Percentiles rank a stretch among this genome's conserved stretches.
Conservation (phyloP, 2,797 vertebrate genomes). For the Siniperca undulata region DNA sequence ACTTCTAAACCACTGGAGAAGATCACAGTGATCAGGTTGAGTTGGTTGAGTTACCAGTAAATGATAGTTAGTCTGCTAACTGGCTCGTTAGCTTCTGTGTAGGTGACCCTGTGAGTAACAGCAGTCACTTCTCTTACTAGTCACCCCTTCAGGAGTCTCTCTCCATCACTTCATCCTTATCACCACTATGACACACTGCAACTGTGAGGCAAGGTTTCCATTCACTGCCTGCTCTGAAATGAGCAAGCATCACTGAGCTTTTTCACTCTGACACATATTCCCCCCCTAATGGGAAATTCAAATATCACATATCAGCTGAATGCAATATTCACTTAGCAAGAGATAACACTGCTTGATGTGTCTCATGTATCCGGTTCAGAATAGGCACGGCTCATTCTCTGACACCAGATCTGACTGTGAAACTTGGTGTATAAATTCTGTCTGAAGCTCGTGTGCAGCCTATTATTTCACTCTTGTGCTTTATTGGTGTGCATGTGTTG, state of each 20-base stretch:
- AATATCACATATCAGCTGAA: slow-evolving; percentile 82
- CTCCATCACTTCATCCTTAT: slow-evolving; percentile 78
- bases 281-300: slow-evolving; percentile 82
- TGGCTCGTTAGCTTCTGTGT: slow-evolving; percentile 54
- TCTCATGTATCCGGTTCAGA: slow-evolving; percentile 74
- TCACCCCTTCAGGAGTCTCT: slow-evolving; percentile 41
- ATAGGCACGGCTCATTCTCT: slow-evolving; percentile 61
- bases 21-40: slow-evolving; percentile 59
- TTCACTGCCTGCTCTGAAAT: slow-evolving; percentile 69
- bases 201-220: slow-evolving; percentile 66
- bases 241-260: slow-evolving; percentile 69
- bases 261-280: slow-evolving; percentile 68
- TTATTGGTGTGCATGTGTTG: slow-evolving; percentile 64
- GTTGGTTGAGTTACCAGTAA: slow-evolving; percentile 61
- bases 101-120: slow-evolving; percentile 79
- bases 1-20: slow-evolving; percentile 39
- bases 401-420: slow-evolving; percentile 69
- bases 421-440: slow-evolving; percentile 69
- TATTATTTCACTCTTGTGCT: slow-evolving; percentile 58
- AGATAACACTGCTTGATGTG: slow-evolving; percentile 79
- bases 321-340: slow-evolving; percentile 80
- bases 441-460: slow-evolving; percentile 49
- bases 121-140: slow-evolving; percentile 60
- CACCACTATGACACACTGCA: slow-evolving; percentile 67
- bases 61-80: slow-evolving; percentile 61